phyloP scores from a whole-genome alignment of 2,113 vertebrate species.

The Lanius collurio region DNA sequence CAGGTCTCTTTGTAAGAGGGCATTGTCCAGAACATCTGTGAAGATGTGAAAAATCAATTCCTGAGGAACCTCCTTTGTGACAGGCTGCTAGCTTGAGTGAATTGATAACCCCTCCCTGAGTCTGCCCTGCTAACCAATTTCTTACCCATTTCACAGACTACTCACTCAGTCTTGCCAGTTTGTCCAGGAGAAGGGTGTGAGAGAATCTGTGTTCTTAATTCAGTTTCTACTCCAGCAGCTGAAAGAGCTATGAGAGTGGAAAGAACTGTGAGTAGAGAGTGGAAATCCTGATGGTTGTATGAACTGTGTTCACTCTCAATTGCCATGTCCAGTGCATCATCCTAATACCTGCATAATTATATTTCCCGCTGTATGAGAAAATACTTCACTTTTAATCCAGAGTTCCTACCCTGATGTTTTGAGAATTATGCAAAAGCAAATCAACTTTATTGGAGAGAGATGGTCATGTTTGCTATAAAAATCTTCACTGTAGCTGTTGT shows the following conservation, averaged over 20 bases:
- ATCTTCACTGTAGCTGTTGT: not conserved
- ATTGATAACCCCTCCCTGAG: not conserved
- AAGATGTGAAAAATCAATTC: not conserved
- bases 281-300: not conserved
- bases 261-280: not conserved
- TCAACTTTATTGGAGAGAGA: not conserved
- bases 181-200: not conserved
- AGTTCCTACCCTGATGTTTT: not conserved
- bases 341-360: not conserved
- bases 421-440: not conserved
- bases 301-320: not conserved
- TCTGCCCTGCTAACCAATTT: not conserved
- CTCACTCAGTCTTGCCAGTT: not conserved
- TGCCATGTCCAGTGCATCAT: not conserved
- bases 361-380: not conserved
- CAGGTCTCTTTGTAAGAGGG: not conserved
- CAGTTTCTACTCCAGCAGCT: not conserved
- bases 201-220: not conserved
- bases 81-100: not conserved
- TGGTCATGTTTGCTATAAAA: not conserved
- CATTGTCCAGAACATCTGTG: not conserved
- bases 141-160: not conserved
- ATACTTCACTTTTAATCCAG: not conserved
- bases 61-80: fast-evolving
- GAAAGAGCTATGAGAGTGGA: not conserved